Evolutionary conservation across 2,113 vertebrate species (phyloP), one percentile per base, ranked within the genome.

Genomic region (Apeltes quadracus): DNA sequence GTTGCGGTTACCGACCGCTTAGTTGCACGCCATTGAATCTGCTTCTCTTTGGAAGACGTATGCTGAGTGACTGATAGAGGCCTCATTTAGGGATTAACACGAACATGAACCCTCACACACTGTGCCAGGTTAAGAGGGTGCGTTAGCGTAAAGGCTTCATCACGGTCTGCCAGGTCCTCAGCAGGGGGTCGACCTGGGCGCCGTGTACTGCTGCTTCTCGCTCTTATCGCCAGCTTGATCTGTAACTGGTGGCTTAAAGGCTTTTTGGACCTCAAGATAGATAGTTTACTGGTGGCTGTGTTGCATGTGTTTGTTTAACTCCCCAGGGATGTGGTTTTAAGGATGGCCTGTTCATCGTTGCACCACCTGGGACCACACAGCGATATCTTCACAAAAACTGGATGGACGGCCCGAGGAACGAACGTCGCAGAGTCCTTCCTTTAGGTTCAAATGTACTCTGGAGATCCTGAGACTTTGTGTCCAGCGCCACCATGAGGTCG

Each of bases 41-140:
- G 7, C 44, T 50, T 64, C n/a, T 15, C 50, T 16, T 46, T 15
- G 14, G 13, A 46, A 36, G 41, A 41, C 34, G 23, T 69, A 6
- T 20, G 77, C 77, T 72, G 25, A 70, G 78, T 76, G 61, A 84
- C 44, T 65, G 79, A 79, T 75, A 65, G 62, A 55, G 32, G 61
- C 65, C 38, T 73, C 15, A 46, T 62, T 72, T 27, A 25, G 23
- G 57, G 76, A 79, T 83, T 86, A 73, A 67, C 65, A 11, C 61
- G 58, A 51, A 72, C 73, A 69, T 57, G 50, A 70, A 75, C 64
- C 65, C 79, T 79, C 62, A 43, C 72, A 75, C 68, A 73, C 38
- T 57, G 16, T 63, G 55, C 1, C 2, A 43, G 63, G 88, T 84
- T 72, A 85, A 77, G 77, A 57, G 81, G 75, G 68, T 63, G 75